Evolutionary conservation across 2,888 invertebrate species (phyloP), one percentile per base, ranked within the genome.

Genomic region (Harmothoe impar): DNA sequence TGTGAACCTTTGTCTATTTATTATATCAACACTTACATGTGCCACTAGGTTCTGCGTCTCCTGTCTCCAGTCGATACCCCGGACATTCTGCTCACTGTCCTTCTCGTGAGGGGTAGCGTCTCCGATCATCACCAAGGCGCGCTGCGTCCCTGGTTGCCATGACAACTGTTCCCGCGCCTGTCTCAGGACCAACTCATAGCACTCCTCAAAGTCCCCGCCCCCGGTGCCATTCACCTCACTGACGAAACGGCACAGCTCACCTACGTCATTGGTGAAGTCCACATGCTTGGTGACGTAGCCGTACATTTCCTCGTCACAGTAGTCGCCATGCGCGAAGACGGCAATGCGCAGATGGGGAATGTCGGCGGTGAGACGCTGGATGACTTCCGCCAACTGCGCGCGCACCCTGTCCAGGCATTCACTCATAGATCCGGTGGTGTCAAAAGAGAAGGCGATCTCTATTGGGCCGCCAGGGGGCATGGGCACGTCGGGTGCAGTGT

Each of bases 281-380:
- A 94, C 90, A 51, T 93, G 92, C 91, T 94, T 93, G 56, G 94
- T 94, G 62, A 95, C 93, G 91, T 95, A 95, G 54, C 31, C 43
- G 84, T 93, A 93, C 17, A 93, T 91, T 12, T 93, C 92, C 15
- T 25, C n/a, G 92, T 95, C 95, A 86, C 94, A 94, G 91, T 95
- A 95, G 91, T 95, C 95, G 0, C 95, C 95, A 88, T 95, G 95
- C 0, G 95, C 95, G 31, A 95, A 93, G 31, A 95, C 93, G 7
- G 94, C 94, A 17, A 95, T 93, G n/a, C 93, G 92, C 62, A 95
- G 93, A 7, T 93, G 93, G 0, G 94, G 94, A 56, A 95, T 94
- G 92, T 95, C 95, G 51, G 94, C 93, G 84, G 94, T 93, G 7
- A 95, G 93, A 17, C 95, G 93, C 91, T 94, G 93, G 43, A 95